phyloP scores from a whole-genome alignment of 2,113 vertebrate genomes.

The Zootoca vivipara region DNA sequence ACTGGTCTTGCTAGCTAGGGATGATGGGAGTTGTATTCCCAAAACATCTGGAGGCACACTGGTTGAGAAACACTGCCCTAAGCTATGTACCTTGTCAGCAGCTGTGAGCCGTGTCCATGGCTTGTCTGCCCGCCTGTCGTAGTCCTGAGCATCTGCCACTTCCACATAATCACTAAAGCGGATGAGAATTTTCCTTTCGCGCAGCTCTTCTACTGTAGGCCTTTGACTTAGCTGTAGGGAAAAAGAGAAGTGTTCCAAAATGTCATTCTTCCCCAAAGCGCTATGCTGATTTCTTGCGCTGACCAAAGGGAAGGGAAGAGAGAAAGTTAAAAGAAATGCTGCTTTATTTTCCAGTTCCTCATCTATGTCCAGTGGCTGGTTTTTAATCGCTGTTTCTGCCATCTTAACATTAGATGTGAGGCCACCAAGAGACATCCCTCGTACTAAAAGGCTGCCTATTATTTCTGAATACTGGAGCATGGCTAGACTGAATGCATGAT shows the following conservation, averaged over 20 bases:
- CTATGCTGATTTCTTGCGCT: conserved; percentile 17
- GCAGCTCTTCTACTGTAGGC: conserved; percentile 95
- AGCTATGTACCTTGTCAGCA: conserved; percentile 88
- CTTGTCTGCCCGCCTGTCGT: conserved; percentile 95
- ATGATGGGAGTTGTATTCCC: no score
- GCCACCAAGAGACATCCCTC: not conserved
- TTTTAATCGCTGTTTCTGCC: not conserved
- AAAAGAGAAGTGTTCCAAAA: not conserved
- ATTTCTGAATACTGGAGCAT: not conserved
- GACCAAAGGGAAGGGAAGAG: accelerated
- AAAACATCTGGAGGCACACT: no score
- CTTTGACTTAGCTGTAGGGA: conserved; percentile 91
- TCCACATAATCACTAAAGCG: conserved; percentile 98
- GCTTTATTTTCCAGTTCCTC: not conserved
- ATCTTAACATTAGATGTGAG: not conserved
- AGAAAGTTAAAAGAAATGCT: not conserved
- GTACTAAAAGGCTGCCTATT: not conserved
- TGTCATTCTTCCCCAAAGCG: not conserved
- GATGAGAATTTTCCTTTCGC: conserved; percentile 96
- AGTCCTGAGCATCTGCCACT: conserved; percentile 95
- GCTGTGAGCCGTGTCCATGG: conserved; percentile 98
- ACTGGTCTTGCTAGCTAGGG: no score
- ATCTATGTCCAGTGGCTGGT: not conserved
- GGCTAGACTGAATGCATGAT: not conserved
- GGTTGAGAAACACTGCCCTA: no score